Conservation (phyloP, 2,888 invertebrate species). For the Macaria liturata region DNA sequence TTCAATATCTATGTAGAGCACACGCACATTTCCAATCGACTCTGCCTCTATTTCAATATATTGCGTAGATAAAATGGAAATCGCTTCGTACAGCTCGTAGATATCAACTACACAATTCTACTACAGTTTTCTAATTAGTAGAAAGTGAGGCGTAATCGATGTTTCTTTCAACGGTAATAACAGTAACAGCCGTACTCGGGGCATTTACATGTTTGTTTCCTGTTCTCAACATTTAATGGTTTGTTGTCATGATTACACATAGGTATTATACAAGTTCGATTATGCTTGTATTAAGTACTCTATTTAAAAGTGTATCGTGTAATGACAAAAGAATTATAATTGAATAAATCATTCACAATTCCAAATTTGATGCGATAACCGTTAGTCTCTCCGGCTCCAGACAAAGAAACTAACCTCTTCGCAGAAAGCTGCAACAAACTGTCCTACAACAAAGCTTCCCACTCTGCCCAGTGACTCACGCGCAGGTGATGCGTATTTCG, state of each 20-base stretch:
- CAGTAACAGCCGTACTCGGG: constrained; percentile 3
- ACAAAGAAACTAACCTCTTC: neutral
- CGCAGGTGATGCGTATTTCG: constrained; percentile 29
- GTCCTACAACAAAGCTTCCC: constrained; percentile 17
- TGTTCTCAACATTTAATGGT: neutral
- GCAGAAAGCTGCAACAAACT: neutral
- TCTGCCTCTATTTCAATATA: too few relatives aligned
- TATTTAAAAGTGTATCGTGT: too few relatives aligned
- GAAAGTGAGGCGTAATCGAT: constrained; percentile 22
- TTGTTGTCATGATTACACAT: too few relatives aligned
- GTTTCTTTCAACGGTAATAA: constrained; percentile 17
- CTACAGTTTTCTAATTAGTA: constrained; percentile 24
- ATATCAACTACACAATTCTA: constrained; percentile 1
- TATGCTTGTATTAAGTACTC: too few relatives aligned
- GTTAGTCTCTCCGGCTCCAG: neutral
- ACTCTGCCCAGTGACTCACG: constrained; percentile 25
- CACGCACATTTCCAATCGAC: too few relatives aligned
- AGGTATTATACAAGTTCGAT: too few relatives aligned
- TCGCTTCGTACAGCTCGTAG: constrained; percentile 3
- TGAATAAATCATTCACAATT: too few relatives aligned
- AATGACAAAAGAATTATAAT: too few relatives aligned
- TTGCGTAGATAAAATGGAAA: neutral
- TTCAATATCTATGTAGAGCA: neutral
- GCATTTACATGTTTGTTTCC: constrained; percentile 7
- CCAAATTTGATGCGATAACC: too few relatives aligned